Base-by-base conservation (phyloP, 2,888 invertebrate species). In the Trisateles emortualis region DNA sequence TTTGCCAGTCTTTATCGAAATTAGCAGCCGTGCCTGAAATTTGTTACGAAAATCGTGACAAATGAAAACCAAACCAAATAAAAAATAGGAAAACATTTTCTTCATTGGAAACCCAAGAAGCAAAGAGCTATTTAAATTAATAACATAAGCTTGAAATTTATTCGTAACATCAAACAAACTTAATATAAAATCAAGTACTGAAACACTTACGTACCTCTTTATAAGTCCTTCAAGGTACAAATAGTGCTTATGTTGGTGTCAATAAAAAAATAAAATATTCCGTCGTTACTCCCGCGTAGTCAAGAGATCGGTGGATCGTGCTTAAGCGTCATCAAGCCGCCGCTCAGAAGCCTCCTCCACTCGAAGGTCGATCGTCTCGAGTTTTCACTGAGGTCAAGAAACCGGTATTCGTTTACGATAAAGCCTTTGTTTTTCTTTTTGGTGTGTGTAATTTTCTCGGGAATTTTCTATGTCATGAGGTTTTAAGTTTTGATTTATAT, bases 251-350 rank as follows among this genome's bases (percentile, higher is more conserved):
- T 47, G 24, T 22, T 33, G 48, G 29, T 42, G 36, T 57, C 59
- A 57, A 67, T 71, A 71, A 60, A 67, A n/a, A 63, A 60, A 54
- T 69, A 55, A 60, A 68, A 59, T 68, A 68, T 68, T 47, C 44
- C 1, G 13, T 39, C 11, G 30, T 8, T 10, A 38, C 45, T 42
- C 17, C 9, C 26, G n/a, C 19, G 29, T 29, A 44, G 3, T 57
- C 24, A 47, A 69, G 69, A 46, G 62, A 42, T 40, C 33, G 59
- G 43, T 42, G 56, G 65, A 55, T 69, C 69, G 69, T 69, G 69
- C 69, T 53, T 36, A 69, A 69, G 69, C 56, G 55, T 41, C 70
- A 59, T 65, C 57, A 56, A 49, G 10, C 48, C 9, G 32, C 38
- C 24, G n/a, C 26, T 29, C 16, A 16, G 30, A 51, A 36, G 30